Evolutionary conservation across 2,797 vertebrate species (phyloP).

Genomic region (Acomys russatus): DNA sequence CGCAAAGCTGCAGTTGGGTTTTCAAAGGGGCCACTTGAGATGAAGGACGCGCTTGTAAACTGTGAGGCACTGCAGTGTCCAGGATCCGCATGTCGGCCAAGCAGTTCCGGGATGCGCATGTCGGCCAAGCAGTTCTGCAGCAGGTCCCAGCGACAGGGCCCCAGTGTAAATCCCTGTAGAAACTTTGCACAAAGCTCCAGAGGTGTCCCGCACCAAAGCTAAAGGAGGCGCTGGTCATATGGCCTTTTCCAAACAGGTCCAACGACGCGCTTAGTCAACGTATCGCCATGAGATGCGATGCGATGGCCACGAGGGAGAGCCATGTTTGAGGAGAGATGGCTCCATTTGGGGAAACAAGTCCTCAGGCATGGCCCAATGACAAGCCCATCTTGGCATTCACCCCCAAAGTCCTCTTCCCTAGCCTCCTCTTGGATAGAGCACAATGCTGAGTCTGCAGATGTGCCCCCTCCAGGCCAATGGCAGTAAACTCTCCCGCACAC

Average conservation of each 20-base stretch:
- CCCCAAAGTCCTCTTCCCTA: conserved; percentile 23
- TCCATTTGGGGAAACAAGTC: background rate
- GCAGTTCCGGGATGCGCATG: background rate
- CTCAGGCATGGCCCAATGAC: background rate
- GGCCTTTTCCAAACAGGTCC: background rate
- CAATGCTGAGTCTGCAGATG: conserved; percentile 66
- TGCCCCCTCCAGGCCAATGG: conserved; percentile 82
- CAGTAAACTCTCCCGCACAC: conserved; percentile 87
- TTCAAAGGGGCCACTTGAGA: conserved; percentile 51
- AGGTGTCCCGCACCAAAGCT: background rate
- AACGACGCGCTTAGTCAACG: background rate
- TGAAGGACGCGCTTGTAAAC: conserved; percentile 38
- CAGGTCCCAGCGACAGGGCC: background rate
- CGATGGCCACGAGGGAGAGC: accelerated
- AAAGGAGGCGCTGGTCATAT: background rate
- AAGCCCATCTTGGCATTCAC: background rate
- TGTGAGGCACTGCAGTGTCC: background rate
- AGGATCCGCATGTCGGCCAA: accelerated
- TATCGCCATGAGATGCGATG: accelerated
- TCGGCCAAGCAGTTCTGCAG: background rate
- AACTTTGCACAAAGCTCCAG: background rate
- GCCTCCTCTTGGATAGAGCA: conserved; percentile 59
- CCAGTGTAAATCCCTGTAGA: background rate
- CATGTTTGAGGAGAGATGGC: no score
- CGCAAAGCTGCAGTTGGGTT: background rate